phyloP scores from a whole-genome alignment of 2,113 vertebrate genomes.

The Dissostichus mawsoni region DNA sequence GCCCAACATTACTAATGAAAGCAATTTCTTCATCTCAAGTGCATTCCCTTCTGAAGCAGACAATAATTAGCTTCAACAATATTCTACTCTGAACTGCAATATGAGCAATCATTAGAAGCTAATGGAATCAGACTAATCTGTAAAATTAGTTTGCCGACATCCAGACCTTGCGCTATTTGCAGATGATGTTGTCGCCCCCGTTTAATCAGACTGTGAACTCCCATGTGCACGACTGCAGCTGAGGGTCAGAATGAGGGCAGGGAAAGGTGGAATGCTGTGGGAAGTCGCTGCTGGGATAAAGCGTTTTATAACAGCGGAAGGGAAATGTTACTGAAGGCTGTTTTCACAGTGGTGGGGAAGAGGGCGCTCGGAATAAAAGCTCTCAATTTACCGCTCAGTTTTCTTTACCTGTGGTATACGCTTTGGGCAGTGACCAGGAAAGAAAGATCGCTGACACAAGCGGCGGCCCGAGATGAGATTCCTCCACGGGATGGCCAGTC shows the following conservation, averaged over 20 bases:
- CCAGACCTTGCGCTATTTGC: background rate
- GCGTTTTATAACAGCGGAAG: background rate
- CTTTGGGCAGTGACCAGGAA: constrained; percentile 3
- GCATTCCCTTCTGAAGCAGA: background rate
- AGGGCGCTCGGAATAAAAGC: constrained; percentile 28
- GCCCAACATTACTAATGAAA: constrained; percentile 29
- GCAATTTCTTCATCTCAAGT: constrained; percentile 21
- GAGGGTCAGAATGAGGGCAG: background rate
- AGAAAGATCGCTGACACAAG: constrained; percentile 37
- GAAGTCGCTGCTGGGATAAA: constrained; percentile 6
- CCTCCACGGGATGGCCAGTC: constrained; percentile 21
- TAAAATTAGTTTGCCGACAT: background rate
- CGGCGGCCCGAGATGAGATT: constrained; percentile 29
- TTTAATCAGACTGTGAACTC: constrained; percentile 22
- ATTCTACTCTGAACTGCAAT: constrained; percentile 5
- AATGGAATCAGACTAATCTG: constrained; percentile 5
- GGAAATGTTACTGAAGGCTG: background rate
- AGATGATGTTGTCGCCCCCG: constrained; percentile 9
- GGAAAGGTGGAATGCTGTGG: background rate
- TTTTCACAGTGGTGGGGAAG: background rate
- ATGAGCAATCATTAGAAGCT: background rate
- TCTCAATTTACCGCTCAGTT: constrained; percentile 30
- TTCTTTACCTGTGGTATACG: constrained; percentile 16
- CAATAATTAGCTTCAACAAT: constrained; percentile 16
- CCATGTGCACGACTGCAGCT: background rate